Percentiles rank a stretch among this genome's conserved stretches.
Evolutionary conservation across 2,888 invertebrate genomes (phyloP).

Genomic region (Heteromyza rotundicornis): DNA sequence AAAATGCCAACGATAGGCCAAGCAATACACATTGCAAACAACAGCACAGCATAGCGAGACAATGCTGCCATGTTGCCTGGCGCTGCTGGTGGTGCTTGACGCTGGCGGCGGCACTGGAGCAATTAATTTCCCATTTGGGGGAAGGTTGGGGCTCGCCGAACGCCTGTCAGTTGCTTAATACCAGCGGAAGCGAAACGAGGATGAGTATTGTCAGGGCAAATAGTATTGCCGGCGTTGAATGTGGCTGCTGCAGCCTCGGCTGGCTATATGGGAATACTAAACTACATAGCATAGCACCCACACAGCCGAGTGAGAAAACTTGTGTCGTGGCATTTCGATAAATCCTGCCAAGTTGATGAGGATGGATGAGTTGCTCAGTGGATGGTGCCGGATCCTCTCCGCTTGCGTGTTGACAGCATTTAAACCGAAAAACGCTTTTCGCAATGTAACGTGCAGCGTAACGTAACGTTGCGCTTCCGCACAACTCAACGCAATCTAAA

Average conservation of each 20-base stretch:
- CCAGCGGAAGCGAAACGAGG: constrained; percentile 19
- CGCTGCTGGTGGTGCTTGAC: constrained; percentile 5
- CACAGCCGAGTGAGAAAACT: too few species aligned
- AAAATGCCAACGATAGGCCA: background rate
- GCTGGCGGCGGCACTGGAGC: constrained; percentile 29
- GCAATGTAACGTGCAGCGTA: background rate
- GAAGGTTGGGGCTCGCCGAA: constrained; percentile 10
- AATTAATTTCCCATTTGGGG: constrained; percentile 40
- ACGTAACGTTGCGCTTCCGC: too few species aligned
- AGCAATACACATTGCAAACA: background rate
- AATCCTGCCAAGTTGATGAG: constrained; percentile 38
- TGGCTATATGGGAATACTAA: background rate
- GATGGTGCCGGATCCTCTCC: constrained; percentile 14
- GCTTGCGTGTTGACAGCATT: constrained; percentile 23
- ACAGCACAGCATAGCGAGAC: background rate
- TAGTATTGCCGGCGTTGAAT: constrained; percentile 20
- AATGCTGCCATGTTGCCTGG: background rate
- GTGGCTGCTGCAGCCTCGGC: background rate
- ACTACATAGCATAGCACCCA: background rate
- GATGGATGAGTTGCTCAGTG: constrained; percentile 31
- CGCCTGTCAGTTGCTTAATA: constrained; percentile 29
- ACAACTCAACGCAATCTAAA: background rate
- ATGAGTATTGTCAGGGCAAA: constrained; percentile 19
- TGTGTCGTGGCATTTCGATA: constrained; percentile 29
- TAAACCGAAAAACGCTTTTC: constrained; percentile 19